Evolutionary conservation across 2,113 vertebrate species (phyloP).

Genomic region (Gadus macrocephalus): DNA sequence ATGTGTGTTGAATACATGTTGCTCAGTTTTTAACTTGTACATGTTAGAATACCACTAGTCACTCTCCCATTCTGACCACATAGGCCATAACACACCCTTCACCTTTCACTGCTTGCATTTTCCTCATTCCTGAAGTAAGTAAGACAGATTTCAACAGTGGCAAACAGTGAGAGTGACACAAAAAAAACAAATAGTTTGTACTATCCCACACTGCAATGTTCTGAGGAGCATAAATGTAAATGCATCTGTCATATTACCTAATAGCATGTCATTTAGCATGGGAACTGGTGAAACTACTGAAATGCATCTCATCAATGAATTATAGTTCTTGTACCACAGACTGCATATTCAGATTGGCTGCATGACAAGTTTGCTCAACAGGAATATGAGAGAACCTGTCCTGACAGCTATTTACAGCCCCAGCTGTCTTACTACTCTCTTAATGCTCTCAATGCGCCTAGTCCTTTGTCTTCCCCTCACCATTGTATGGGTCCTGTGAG

Average conservation of each 20-base stretch:
- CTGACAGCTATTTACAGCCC: conserved; percentile 36
- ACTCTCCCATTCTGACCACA: not conserved
- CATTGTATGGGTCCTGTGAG: conserved; percentile 18
- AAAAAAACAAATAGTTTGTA: conserved; percentile 22
- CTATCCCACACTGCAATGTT: conserved; percentile 4
- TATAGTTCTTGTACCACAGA: conserved; percentile 1
- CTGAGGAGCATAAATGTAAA: not conserved
- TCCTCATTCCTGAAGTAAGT: not conserved
- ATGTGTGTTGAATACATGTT: conserved; percentile 6
- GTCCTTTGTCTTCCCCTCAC: conserved; percentile 1
- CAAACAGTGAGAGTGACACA: conserved; percentile 3
- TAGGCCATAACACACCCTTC: not conserved
- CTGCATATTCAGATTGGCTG: conserved; percentile 20
- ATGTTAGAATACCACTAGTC: conserved; percentile 22
- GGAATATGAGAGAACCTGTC: conserved; percentile 50
- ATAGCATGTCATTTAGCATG: not conserved
- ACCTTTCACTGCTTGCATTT: not conserved
- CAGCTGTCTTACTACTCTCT: conserved; percentile 15
- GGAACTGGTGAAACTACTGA: not conserved
- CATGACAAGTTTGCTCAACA: conserved; percentile 28
- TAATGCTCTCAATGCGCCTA: conserved; percentile 4
- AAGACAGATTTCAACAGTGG: not conserved
- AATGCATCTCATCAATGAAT: not conserved
- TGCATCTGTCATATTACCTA: not conserved
- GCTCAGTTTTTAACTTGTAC: no score